A percentile compares a stretch with the other conserved stretches of the same genome.
Conservation (phyloP, 2,113 vertebrate species). For the Microcebus ravelobensis region DNA sequence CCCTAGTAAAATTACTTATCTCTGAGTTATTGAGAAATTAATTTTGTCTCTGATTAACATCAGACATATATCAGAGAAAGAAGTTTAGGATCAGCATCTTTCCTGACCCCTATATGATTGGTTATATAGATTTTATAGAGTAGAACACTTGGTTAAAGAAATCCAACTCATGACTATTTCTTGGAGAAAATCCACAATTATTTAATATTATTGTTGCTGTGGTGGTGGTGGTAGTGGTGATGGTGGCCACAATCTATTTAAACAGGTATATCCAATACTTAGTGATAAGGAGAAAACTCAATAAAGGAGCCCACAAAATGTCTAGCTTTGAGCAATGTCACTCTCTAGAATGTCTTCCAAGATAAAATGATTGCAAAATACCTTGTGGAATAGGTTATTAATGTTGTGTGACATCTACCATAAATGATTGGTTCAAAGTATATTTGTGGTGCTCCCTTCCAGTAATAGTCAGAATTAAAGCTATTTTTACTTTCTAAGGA, state of each 20-base stretch:
- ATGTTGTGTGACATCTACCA: not conserved
- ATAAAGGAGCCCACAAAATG: not conserved
- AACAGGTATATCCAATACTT: not conserved
- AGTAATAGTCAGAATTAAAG: slow-evolving; percentile 15
- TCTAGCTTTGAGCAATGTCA: not conserved
- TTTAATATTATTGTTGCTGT: not conserved
- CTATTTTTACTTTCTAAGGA: not conserved
- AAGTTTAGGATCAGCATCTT: not conserved
- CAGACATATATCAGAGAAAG: slow-evolving; percentile 17
- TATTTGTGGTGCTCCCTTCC: not conserved
- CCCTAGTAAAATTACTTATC: not conserved
- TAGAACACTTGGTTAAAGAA: not conserved
- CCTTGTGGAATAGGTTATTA: not conserved
- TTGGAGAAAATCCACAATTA: not conserved
- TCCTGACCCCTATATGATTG: not conserved
- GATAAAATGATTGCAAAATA: not conserved
- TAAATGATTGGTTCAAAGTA: not conserved
- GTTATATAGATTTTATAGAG: not conserved
- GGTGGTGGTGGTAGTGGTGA: not conserved
- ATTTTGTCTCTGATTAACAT: slow-evolving; percentile 32
- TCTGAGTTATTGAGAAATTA: slow-evolving; percentile 21
- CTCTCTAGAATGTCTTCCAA: not conserved
- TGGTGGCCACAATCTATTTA: not conserved
- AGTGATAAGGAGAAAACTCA: not conserved
- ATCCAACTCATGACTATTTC: not conserved